These are phyloP conservation scores for Crocuta crocuta DNA, from an alignment of 2,113 vertebrate genomes.

Conservation along the genomic window DNA sequence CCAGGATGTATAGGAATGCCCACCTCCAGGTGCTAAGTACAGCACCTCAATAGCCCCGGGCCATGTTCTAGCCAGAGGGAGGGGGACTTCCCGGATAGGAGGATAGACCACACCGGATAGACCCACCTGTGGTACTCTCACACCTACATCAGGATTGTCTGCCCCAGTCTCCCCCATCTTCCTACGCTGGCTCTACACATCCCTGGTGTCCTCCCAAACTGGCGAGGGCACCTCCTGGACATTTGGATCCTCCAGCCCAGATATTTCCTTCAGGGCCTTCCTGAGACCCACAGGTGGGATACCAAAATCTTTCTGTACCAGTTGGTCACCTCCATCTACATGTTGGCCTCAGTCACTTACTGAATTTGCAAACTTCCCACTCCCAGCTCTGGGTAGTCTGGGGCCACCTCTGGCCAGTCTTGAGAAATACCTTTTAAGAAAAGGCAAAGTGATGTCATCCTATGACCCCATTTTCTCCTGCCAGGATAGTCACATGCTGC, in stretches of 20 bases:
- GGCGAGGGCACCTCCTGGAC: too few relatives aligned
- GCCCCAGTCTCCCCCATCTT: background rate
- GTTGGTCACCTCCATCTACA: background rate
- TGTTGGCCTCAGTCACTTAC: too few relatives aligned
- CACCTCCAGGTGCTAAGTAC: too few relatives aligned
- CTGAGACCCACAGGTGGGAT: fast-evolving
- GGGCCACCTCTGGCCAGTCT: background rate
- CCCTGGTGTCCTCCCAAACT: background rate
- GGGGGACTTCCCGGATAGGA: too few relatives aligned
- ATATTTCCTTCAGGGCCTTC: background rate
- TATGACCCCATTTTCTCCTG: background rate
- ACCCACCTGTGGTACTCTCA: too few relatives aligned
- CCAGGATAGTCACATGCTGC: too few relatives aligned
- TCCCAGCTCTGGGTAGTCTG: background rate
- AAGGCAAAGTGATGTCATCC: background rate
- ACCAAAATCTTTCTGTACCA: background rate
- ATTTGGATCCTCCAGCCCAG: background rate
- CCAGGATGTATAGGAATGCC: background rate
- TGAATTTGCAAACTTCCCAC: background rate
- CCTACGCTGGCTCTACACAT: background rate
- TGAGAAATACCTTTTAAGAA: background rate
- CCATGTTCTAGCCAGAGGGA: background rate
- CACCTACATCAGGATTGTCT: background rate
- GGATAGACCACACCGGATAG: too few relatives aligned
- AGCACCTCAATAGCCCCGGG: background rate